Evolutionary conservation across 2,113 vertebrate species (phyloP).

Genomic region (Calcarius ornatus): DNA sequence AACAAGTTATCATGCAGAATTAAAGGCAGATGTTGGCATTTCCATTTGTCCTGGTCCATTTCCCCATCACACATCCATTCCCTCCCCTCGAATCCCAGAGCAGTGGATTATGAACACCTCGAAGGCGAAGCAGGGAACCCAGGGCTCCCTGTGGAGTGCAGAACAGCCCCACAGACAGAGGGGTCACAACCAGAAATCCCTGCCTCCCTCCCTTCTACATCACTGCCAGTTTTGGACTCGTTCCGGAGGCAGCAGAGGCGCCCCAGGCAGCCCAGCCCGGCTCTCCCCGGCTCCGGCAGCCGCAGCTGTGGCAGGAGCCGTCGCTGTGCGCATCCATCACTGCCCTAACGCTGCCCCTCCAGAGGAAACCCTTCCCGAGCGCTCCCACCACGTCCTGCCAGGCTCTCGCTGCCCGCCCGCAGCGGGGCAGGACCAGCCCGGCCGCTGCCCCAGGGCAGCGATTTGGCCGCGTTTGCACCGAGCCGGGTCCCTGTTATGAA

Average conservation of each 20-base stretch:
- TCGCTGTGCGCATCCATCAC: background rate
- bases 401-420: rapidly evolving
- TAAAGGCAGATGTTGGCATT: background rate
- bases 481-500: too few species aligned
- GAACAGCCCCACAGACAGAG: background rate
- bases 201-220: background rate
- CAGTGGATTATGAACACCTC: background rate
- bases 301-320: background rate
- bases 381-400: background rate
- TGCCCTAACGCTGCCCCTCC: background rate
- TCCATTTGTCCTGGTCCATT: background rate
- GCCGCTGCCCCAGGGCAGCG: rapidly evolving
- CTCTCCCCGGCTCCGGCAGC: background rate
- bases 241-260: background rate
- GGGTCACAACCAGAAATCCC: background rate
- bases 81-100: background rate
- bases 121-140: background rate
- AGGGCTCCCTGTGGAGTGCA: background rate
- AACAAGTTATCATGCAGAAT: background rate
- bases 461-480: background rate
- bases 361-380: background rate
- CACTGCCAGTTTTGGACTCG: background rate
- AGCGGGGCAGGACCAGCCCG: background rate
- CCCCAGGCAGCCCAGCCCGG: background rate
- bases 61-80: background rate